Evolutionary conservation across 2,113 vertebrate species (phyloP), one percentile per base, ranked within the genome.

Genomic region (Notarius quadriscutis): DNA sequence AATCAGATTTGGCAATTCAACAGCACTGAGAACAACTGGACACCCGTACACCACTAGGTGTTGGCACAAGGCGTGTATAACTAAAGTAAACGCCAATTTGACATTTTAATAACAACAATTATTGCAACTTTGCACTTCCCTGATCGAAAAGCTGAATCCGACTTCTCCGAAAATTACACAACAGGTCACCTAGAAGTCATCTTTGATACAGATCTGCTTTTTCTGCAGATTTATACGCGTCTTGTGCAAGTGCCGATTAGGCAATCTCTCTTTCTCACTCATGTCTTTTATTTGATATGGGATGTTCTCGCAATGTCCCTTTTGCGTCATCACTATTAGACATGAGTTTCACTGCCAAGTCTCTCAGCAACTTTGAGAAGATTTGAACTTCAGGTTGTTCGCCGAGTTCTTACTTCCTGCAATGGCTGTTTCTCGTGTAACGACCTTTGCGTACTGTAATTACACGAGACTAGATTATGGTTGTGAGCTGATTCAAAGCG

Each of bases 61-160:
- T 50, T 50, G 48, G 8, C 7, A 51, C 2, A 78, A 27, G 50
- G 22, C 50, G 30, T 17, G n/a, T n/a, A 25, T n/a, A 51, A 53
- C 22, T 4, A n/a, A 75, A n/a, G 74, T 51, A n/a, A 77, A 14
- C 4, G 22, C 14, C 74, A 77, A 77, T 51, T 22, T 51, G 48
- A 22, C 1, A 7, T 10, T 20, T 48, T 48, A 74, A 18, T 5
- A 48, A 22, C 22, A 51, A 51, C 7, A 25, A 12, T 77, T 51
- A 77, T 77, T 25, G 84, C 89, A 82, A 84, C 22, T 51, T 15
- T n/a, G 89, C 89, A 91, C 74, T 84, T 87, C 83, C 86, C 62
- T 53, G 27, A 88, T 80, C 62, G 20, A 69, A 34, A 85, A 81
- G 53, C 63, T 17, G 30, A 25, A 69, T 81, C 51, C 55, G n/a